A percentile compares a stretch with the other conserved stretches of the same genome.
Evolutionary conservation across 1,140 invertebrate species (phyloP).

Genomic region (Glossosoma conforme): DNA sequence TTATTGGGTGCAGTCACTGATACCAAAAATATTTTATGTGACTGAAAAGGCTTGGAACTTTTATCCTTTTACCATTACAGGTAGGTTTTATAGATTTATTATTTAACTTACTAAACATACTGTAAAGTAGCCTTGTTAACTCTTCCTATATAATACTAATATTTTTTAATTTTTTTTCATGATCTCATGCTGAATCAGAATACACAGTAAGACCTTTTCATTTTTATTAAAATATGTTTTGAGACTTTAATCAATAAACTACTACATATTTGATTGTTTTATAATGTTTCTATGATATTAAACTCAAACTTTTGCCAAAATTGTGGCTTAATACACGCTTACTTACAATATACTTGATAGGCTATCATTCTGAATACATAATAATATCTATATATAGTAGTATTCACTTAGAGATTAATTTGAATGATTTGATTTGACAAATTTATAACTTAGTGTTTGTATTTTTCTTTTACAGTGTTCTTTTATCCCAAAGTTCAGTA

Average conservation of each 20-base stretch:
- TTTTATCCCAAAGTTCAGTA: slow-evolving; percentile 83
- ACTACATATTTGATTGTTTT: no score
- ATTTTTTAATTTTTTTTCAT: neutral
- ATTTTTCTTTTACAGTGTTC: slow-evolving; percentile 70
- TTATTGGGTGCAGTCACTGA: slow-evolving; percentile 81
- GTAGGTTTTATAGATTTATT: slow-evolving; percentile 45
- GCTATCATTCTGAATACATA: no score
- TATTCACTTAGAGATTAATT: slow-evolving; percentile 7
- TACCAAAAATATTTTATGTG: slow-evolving; percentile 87
- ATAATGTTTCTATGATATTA: no score
- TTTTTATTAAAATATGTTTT: no score
- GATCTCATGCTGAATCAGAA: neutral
- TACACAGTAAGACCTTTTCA: neutral
- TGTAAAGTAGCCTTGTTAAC: no score
- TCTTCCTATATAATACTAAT: no score
- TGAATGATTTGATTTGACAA: neutral
- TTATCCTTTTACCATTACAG: slow-evolving; percentile 88
- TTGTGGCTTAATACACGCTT: no score
- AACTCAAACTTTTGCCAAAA: no score
- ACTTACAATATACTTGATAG: no score
- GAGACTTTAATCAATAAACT: no score
- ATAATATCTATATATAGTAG: slow-evolving; percentile 9
- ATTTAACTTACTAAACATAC: neutral
- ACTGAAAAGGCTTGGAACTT: slow-evolving; percentile 95
- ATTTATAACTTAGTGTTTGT: slow-evolving; percentile 11